Evolutionary conservation across 2,113 vertebrate genomes (phyloP).

Genomic region (Pedionomus torquatus): DNA sequence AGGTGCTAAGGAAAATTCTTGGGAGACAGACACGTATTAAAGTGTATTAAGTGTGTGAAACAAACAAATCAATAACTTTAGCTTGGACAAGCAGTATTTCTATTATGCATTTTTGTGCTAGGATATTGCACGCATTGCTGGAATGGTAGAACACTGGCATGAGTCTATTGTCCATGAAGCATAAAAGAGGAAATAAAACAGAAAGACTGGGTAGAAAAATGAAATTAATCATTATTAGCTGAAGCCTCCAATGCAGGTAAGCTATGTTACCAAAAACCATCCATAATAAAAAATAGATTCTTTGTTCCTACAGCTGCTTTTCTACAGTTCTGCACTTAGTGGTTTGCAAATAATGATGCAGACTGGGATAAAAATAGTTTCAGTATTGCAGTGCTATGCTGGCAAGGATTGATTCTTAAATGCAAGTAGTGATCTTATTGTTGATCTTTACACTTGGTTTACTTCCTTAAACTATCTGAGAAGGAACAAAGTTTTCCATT

Average conservation of each 20-base stretch:
- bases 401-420: background rate
- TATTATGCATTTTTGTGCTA: background rate
- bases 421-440: background rate
- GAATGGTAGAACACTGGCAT: background rate
- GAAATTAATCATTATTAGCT: background rate
- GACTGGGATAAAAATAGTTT: background rate
- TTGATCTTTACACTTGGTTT: background rate
- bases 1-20: background rate
- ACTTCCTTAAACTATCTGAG: background rate
- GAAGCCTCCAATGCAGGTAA: background rate
- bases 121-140: background rate
- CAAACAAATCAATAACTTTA: background rate
- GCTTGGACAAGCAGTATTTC: background rate
- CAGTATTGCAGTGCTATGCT: background rate
- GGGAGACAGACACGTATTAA: background rate
- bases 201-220: background rate
- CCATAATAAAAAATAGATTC: background rate
- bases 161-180: background rate
- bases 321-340: background rate
- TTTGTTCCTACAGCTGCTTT: background rate
- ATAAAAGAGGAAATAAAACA: background rate
- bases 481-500: background rate
- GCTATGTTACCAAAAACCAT: background rate
- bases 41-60: background rate
- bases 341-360: slow-evolving; percentile 26